These are phyloP conservation scores for Xiphorhynchus elegans DNA, from an alignment of 2,113 vertebrate species.

Conservation along the genomic window DNA sequence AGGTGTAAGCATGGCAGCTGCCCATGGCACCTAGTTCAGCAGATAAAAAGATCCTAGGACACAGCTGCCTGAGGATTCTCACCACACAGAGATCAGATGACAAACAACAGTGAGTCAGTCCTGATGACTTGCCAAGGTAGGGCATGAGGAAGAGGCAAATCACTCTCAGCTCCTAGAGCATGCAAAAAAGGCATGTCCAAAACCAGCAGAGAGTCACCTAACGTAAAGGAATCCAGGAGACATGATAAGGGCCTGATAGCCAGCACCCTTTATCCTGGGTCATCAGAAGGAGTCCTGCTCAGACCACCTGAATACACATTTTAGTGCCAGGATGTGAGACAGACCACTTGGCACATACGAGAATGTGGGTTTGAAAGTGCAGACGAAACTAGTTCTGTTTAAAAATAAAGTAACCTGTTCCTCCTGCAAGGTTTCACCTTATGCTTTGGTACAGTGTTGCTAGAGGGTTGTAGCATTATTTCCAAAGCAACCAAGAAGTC, in stretches of 20 bases:
- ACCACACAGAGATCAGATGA: neutral
- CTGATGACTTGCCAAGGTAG: neutral
- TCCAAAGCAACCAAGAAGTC: neutral
- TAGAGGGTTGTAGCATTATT: accelerated
- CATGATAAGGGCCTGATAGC: neutral
- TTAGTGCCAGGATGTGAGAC: neutral
- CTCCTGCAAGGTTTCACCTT: neutral
- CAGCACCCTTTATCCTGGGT: neutral
- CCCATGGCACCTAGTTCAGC: neutral
- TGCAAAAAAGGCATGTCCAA: neutral
- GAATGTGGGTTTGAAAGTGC: neutral
- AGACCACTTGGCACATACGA: neutral
- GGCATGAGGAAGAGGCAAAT: neutral
- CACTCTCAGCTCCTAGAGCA: neutral
- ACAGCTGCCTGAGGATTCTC: neutral
- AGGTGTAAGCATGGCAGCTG: neutral
- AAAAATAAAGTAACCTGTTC: neutral
- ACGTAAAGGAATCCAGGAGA: neutral
- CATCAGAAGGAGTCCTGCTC: neutral
- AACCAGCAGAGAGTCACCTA: neutral
- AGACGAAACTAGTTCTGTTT: neutral
- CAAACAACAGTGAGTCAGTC: neutral
- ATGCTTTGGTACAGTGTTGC: neutral
- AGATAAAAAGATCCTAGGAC: neutral
- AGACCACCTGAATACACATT: neutral